A percentile compares a stretch with the other conserved stretches of the same genome.
These are phyloP conservation scores for Rapana venosa DNA, from an alignment of 2,888 invertebrate genomes.

Conservation along the genomic window DNA sequence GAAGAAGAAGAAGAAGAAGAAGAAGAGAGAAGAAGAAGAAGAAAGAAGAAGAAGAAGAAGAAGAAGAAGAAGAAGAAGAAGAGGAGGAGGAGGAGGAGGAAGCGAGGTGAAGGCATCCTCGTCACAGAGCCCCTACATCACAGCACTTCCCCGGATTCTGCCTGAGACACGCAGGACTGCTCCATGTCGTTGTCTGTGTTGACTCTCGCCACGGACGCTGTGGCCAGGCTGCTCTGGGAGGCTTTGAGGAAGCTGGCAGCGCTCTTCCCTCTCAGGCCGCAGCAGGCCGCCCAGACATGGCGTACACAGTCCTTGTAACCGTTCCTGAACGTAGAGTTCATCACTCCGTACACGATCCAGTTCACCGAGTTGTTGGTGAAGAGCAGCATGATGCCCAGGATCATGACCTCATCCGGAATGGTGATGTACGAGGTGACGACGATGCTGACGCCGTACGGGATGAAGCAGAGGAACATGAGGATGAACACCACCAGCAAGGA, in stretches of 20 bases:
- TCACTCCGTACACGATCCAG: constrained; percentile 48
- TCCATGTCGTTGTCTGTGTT: constrained; percentile 1
- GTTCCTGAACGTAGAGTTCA: constrained; percentile 41
- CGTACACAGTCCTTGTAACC: constrained; percentile 25
- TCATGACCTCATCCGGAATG: constrained; percentile 33
- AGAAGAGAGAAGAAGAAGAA: neutral
- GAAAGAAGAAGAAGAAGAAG: neutral
- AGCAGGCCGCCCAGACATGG: neutral
- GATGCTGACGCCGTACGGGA: constrained; percentile 17
- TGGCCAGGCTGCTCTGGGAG: neutral
- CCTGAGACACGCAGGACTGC: neutral
- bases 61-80: neutral
- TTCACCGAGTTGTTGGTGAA: constrained; percentile 45
- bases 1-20: neutral
- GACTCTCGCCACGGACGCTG: neutral
- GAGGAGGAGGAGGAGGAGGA: neutral
- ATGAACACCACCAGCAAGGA: constrained; percentile 36
- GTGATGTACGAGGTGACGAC: constrained; percentile 12
- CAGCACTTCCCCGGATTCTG: neutral
- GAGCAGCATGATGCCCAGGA: constrained; percentile 33
- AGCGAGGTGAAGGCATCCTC: neutral
- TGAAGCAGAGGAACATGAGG: constrained; percentile 30
- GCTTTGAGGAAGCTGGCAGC: neutral
- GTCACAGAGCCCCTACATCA: neutral
- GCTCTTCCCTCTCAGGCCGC: neutral